These are phyloP conservation scores for Herminia tarsipennalis DNA, from an alignment of 2,888 invertebrate species.

Conservation along the genomic window DNA sequence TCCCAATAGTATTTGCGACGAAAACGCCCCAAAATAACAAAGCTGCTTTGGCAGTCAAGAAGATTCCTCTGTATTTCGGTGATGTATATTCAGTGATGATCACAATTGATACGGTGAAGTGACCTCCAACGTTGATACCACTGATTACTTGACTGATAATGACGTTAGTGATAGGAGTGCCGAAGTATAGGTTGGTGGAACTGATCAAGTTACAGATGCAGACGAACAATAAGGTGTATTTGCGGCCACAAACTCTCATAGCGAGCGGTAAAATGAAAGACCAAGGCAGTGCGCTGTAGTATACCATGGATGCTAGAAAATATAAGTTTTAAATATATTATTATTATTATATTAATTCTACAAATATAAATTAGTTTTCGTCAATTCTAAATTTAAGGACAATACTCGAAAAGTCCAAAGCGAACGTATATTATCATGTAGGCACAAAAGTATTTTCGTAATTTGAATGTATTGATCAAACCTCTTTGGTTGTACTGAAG, in stretches of 20 bases:
- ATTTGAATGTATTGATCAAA: too few species aligned
- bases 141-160: constrained; percentile 42
- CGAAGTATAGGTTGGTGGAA: constrained; percentile 33
- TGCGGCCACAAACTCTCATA: constrained; percentile 27
- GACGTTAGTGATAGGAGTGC: constrained; percentile 34
- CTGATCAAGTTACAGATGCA: constrained; percentile 21
- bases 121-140: constrained; percentile 29
- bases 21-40: constrained; percentile 31
- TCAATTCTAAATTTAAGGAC: too few species aligned
- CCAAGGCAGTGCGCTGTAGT: constrained; percentile 30
- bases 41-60: constrained; percentile 43
- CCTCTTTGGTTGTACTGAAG: too few species aligned
- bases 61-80: constrained; percentile 34
- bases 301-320: constrained; percentile 35
- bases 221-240: constrained; percentile 20
- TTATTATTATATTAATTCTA: constrained; percentile 30
- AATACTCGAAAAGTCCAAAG: too few species aligned
- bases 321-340: background rate
- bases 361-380: too few species aligned
- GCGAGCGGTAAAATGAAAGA: constrained; percentile 25
- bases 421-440: too few species aligned
- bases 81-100: constrained; percentile 30
- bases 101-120: constrained; percentile 29
- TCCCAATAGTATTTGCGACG: constrained; percentile 48
- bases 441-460: too few species aligned